Evolutionary conservation across 2,888 invertebrate species (phyloP).

Genomic region (Emmelina monodactyla): DNA sequence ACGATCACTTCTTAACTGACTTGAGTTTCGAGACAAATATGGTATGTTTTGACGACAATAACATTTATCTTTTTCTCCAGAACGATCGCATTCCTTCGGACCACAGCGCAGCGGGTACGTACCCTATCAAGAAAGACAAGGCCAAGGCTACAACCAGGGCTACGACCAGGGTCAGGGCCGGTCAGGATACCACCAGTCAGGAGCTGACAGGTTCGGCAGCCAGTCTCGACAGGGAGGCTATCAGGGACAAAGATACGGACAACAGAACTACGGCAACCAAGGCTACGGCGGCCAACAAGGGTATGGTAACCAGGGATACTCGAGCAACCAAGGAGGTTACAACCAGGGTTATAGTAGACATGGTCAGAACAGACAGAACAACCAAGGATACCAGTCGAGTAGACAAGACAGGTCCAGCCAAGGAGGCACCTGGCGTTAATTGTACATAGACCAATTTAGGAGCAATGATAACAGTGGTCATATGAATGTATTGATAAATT

Average conservation of each 20-base stretch:
- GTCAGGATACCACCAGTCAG: slow-evolving; percentile 17
- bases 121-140: slow-evolving; percentile 19
- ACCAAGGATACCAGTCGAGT: slow-evolving; percentile 15
- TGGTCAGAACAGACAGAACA: slow-evolving; percentile 15
- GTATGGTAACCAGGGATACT: slow-evolving; percentile 9
- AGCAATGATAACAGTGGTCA: slow-evolving; percentile 19
- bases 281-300: slow-evolving; percentile 14
- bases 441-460: no score
- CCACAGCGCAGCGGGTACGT: slow-evolving; percentile 46
- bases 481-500: no score
- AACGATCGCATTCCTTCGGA: slow-evolving; percentile 42
- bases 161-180: slow-evolving; percentile 18
- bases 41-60: no score
- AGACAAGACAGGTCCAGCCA: slow-evolving; percentile 16
- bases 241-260: slow-evolving; percentile 12
- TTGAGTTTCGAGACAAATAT: no score
- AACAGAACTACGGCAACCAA: slow-evolving; percentile 15
- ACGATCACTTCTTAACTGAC: no score
- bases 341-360: slow-evolving; percentile 11
- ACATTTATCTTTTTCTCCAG: slow-evolving; percentile 44
- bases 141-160: slow-evolving; percentile 15
- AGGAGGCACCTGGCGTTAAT: slow-evolving; percentile 13
- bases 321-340: slow-evolving; percentile 4
- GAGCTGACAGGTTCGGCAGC: slow-evolving; percentile 5
- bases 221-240: slow-evolving; percentile 11